A percentile compares a stretch with the other conserved stretches of the same genome.
Conservation (phyloP, 1,140 invertebrate species). For the Teleopsis dalmanni region DNA sequence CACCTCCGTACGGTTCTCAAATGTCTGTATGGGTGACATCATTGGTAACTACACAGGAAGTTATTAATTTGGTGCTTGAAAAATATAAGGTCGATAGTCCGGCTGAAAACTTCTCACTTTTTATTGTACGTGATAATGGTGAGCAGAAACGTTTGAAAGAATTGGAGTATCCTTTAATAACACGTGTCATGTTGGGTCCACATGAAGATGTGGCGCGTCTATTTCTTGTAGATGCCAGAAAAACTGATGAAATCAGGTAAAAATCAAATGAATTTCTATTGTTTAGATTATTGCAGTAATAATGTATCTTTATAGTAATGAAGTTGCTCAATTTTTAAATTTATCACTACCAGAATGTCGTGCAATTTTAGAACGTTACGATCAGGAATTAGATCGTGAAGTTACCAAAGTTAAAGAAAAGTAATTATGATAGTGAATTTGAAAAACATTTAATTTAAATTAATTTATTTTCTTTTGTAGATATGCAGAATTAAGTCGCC, state of each 20-base stretch:
- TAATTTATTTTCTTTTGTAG: slow-evolving; percentile 42
- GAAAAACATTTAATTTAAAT: slow-evolving; percentile 12
- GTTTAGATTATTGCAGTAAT: background rate
- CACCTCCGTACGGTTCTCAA: slow-evolving; percentile 73
- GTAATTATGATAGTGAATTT: slow-evolving; percentile 45
- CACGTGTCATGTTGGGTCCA: slow-evolving; percentile 69
- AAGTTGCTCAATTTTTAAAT: slow-evolving; percentile 79
- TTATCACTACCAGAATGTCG: slow-evolving; percentile 69
- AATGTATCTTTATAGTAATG: slow-evolving; percentile 38
- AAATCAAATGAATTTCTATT: no score
- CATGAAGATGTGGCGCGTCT: slow-evolving; percentile 75
- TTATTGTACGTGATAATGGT: slow-evolving; percentile 74
- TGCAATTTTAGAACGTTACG: slow-evolving; percentile 70
- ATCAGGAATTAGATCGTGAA: slow-evolving; percentile 69
- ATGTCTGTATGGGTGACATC: slow-evolving; percentile 82
- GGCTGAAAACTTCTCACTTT: slow-evolving; percentile 71
- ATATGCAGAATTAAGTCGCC: slow-evolving; percentile 56
- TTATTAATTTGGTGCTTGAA: slow-evolving; percentile 76
- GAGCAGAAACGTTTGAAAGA: slow-evolving; percentile 69
- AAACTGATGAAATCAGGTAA: slow-evolving; percentile 63
- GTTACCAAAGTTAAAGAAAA: slow-evolving; percentile 61
- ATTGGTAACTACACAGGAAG: slow-evolving; percentile 69
- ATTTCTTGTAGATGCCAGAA: slow-evolving; percentile 70
- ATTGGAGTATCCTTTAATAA: slow-evolving; percentile 71
- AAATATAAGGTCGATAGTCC: slow-evolving; percentile 82